phyloP scores from a whole-genome alignment of 2,888 invertebrate species.

The Anodontia alba region DNA sequence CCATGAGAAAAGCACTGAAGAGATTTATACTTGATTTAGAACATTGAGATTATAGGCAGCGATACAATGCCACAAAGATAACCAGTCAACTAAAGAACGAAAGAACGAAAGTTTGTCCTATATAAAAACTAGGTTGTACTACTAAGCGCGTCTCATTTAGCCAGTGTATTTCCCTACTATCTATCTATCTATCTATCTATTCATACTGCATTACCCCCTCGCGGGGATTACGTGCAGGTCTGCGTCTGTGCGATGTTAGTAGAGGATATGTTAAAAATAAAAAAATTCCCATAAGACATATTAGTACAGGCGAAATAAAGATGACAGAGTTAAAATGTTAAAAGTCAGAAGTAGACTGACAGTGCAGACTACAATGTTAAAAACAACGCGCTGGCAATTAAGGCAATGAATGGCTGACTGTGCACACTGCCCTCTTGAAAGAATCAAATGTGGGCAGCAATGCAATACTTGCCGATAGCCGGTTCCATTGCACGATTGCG shows the following conservation, averaged over 20 bases:
- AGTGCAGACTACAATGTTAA: slow-evolving; percentile 7
- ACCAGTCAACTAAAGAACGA: too few species aligned
- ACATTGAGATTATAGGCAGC: too few species aligned
- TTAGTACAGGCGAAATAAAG: not conserved
- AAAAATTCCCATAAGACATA: not conserved
- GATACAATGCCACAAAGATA: too few species aligned
- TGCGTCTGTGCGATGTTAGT: slow-evolving; percentile 10
- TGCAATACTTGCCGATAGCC: slow-evolving; percentile 8
- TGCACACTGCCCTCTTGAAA: slow-evolving; percentile 4
- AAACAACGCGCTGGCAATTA: slow-evolving; percentile 10
- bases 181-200: slow-evolving; percentile 13
- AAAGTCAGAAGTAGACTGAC: slow-evolving; percentile 13
- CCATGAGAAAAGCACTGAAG: too few species aligned
- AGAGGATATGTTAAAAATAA: not conserved
- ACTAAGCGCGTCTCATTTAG: too few species aligned
- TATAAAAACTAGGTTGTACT: too few species aligned
- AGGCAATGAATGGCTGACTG: not conserved
- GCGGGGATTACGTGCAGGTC: slow-evolving; percentile 16
- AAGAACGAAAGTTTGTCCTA: too few species aligned
- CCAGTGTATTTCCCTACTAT: not conserved
- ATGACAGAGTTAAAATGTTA: slow-evolving; percentile 14
- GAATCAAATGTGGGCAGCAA: not conserved
- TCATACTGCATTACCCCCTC: not conserved
- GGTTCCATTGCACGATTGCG: slow-evolving; percentile 20
- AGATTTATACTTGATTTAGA: too few species aligned